Evolutionary conservation across 2,113 vertebrate species (phyloP), one percentile per base, ranked within the genome.

Genomic region (Pongo abelii): DNA sequence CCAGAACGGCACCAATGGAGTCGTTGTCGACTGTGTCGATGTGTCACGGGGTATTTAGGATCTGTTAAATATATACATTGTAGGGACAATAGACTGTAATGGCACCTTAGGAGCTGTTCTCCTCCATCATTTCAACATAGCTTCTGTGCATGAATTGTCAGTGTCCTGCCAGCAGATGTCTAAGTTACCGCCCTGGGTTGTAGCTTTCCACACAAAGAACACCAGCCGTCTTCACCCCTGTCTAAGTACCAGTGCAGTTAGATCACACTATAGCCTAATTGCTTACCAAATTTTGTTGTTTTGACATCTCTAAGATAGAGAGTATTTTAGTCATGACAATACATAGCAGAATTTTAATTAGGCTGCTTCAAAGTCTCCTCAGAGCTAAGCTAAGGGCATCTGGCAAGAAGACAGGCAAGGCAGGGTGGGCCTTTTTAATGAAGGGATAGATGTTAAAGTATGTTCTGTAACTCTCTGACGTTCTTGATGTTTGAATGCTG

Each of bases 21-120:
- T 80, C 97, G 97, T 94, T 98, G 46, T 46, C 46, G 46, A 46
- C 75, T 0, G 86, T 94, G 98, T 85, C 91, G 91, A 96, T 98
- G 98, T 92, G 90, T 84, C 55, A 81, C 6, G 11, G 72, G 43
- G 79, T 98, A 97, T 97, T 98, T 98, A 98, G 98, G 92, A 96
- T 97, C 98, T 98, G 98, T 98, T 98, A 98, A 98, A 97, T 97
- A 93, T 93, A 93, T 95, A 96, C 98, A 98, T 97, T 98, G 97
- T 97, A 97, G 97, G 98, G 97, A 98, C 98, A 98, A 97, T 92
- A 98, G 98, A 97, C 97, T 98, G 98, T 97, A 98, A 98, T 96
- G 89, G 48, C 97, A 46, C 98, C 98, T 98, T 94, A 84, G 96
- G 98, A 98, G 96, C 75, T 97, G 97, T 96, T 98, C 86, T 83